Evolutionary conservation across 2,888 invertebrate species (phyloP).

Genomic region (Eurois occulta): DNA sequence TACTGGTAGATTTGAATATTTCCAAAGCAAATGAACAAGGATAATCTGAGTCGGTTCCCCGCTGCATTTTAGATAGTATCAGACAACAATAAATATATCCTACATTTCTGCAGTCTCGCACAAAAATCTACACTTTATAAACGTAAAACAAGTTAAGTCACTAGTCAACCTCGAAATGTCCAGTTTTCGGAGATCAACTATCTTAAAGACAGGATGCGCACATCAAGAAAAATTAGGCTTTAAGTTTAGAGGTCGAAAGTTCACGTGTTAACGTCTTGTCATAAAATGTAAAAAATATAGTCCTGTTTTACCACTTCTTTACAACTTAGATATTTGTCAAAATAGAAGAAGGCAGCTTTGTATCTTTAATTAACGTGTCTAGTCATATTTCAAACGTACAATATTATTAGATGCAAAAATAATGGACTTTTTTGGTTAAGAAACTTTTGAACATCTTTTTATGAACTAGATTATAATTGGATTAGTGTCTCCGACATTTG

Average conservation of each 20-base stretch:
- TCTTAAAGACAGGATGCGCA: constrained; percentile 46
- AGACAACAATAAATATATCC: constrained; percentile 13
- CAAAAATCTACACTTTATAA: constrained; percentile 15
- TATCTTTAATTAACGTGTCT: constrained; percentile 30
- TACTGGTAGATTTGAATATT: no score
- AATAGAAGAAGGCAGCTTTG: constrained; percentile 28
- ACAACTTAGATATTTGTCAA: constrained; percentile 29
- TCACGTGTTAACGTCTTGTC: constrained; percentile 33
- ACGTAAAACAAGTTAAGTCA: constrained; percentile 17
- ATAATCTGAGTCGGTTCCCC: neutral
- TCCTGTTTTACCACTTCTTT: constrained; percentile 48
- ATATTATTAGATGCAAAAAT: constrained; percentile 33
- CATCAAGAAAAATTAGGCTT: constrained; percentile 2
- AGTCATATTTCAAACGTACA: constrained; percentile 1
- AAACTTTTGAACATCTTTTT: neutral
- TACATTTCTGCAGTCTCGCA: constrained; percentile 7
- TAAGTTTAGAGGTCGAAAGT: constrained; percentile 43
- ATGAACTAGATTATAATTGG: constrained; percentile 8
- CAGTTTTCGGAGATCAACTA: constrained; percentile 43
- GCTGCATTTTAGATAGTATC: neutral
- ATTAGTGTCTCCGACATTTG: constrained; percentile 9
- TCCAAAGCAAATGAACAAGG: neutral
- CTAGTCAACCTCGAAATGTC: constrained; percentile 48
- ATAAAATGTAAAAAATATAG: constrained; percentile 50
- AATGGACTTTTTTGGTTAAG: neutral